Percentiles rank a stretch among this genome's conserved stretches.
These are phyloP conservation scores for Bambusicola thoracicus DNA, from an alignment of 2,113 vertebrate species.

Conservation along the genomic window DNA sequence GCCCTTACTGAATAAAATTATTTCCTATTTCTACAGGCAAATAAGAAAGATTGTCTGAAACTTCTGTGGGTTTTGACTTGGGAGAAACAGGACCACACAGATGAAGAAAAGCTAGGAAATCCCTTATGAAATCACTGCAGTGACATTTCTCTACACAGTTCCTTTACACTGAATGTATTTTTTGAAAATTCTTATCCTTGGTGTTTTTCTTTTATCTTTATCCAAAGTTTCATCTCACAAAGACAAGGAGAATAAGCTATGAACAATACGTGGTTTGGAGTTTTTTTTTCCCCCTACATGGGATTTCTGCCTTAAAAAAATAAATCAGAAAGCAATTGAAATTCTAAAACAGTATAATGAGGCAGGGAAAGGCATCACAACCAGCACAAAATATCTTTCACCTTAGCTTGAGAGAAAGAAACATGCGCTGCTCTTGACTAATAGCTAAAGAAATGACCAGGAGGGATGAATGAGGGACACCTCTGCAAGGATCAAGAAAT, in stretches of 20 bases:
- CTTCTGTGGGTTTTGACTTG: not conserved
- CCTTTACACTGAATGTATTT: not conserved
- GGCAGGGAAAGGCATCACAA: not conserved
- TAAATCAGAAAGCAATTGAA: not conserved
- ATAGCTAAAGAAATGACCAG: not conserved
- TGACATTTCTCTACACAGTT: not conserved
- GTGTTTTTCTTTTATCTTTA: not conserved
- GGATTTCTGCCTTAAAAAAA: slow-evolving; percentile 1
- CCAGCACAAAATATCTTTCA: not conserved
- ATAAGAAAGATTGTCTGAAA: not conserved
- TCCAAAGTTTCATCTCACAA: not conserved
- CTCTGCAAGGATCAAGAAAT: not conserved
- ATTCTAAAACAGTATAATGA: not conserved
- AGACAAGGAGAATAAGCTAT: not conserved
- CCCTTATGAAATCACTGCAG: not conserved
- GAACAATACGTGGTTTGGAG: not conserved
- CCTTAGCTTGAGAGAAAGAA: not conserved
- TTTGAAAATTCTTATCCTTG: not conserved
- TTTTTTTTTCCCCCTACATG: not conserved
- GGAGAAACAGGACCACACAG: not conserved
- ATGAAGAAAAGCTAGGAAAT: slow-evolving; percentile 2
- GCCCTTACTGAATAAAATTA: not conserved
- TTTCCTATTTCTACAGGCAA: not conserved
- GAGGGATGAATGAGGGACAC: not conserved
- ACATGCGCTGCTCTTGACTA: not conserved